These are phyloP conservation scores for Drosophila testacea DNA, from an alignment of 2,888 invertebrate species.

Conservation along the genomic window DNA sequence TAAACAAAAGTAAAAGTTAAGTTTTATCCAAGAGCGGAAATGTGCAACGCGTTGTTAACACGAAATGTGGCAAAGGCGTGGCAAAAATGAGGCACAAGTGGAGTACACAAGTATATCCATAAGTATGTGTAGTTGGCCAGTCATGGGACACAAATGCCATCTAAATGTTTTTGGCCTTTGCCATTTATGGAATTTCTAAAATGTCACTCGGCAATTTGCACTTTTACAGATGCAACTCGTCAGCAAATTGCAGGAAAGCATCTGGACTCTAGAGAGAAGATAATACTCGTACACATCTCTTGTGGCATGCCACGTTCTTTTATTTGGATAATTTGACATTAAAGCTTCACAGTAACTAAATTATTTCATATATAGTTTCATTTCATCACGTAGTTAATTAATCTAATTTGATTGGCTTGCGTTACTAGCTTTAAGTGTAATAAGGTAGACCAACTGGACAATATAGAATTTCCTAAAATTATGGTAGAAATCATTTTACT, in stretches of 20 bases:
- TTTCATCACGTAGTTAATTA: too few relatives aligned
- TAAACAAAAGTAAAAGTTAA: conserved; percentile 78
- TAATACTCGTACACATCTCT: not conserved
- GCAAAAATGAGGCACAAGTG: conserved; percentile 17
- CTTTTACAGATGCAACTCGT: conserved; percentile 32
- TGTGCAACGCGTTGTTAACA: conserved; percentile 72
- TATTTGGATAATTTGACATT: not conserved
- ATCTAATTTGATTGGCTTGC: too few relatives aligned
- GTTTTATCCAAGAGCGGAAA: conserved; percentile 70
- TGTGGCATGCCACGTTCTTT: conserved; percentile 4
- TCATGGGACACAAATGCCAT: conserved; percentile 53
- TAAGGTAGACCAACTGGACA: too few relatives aligned
- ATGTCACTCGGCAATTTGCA: conserved; percentile 56
- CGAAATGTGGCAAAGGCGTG: conserved; percentile 59
- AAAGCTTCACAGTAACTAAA: too few relatives aligned
- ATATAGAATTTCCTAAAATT: too few relatives aligned
- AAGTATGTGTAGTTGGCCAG: conserved; percentile 13
- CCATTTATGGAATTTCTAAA: conserved; percentile 75
- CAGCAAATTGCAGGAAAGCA: conserved; percentile 27
- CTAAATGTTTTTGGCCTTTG: conserved; percentile 68
- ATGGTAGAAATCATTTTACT: too few relatives aligned
- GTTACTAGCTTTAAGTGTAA: too few relatives aligned
- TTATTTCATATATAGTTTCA: too few relatives aligned
- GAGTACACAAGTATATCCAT: conserved; percentile 12
- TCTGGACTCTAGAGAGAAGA: not conserved